Conservation (phyloP, 1,140 invertebrate genomes). For the Carcinoscorpius rotundicauda region DNA sequence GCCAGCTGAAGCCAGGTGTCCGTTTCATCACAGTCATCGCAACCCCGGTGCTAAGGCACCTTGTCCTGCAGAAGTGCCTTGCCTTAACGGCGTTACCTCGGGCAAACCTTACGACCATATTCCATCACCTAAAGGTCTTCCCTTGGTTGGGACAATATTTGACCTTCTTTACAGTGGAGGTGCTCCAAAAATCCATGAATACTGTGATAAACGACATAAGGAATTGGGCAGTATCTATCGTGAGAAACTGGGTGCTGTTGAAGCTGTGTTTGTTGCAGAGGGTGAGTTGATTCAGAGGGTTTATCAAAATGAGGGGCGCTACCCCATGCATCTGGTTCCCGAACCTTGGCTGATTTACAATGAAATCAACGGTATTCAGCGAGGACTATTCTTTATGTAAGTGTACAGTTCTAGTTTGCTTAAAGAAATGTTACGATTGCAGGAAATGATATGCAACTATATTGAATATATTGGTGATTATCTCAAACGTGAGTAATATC, state of each 20-base stretch:
- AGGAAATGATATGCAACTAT: too few relatives aligned
- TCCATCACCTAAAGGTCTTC: conserved; percentile 38
- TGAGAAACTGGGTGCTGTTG: conserved; percentile 49
- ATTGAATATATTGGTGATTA: too few relatives aligned
- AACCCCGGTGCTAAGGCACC: too few relatives aligned
- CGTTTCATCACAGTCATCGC: too few relatives aligned
- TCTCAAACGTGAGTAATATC: too few relatives aligned
- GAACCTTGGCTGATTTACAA: conserved; percentile 72
- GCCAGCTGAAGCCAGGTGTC: too few relatives aligned
- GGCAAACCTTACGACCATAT: conserved; percentile 24
- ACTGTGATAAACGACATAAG: conserved; percentile 54
- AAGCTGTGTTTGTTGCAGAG: conserved; percentile 57
- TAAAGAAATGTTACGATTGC: too few relatives aligned
- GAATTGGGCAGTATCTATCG: conserved; percentile 58
- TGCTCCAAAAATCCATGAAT: conserved; percentile 48
- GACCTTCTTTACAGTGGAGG: conserved; percentile 40
- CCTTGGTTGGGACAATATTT: conserved; percentile 43
- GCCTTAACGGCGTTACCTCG: too few relatives aligned
- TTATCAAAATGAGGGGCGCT: conserved; percentile 60
- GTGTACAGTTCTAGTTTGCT: conserved; percentile 13
- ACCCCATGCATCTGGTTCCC: conserved; percentile 62
- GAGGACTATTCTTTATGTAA: conserved; percentile 79
- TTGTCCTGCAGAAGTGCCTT: too few relatives aligned
- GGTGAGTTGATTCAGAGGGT: conserved; percentile 51
- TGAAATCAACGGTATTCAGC: conserved; percentile 47